Evolutionary conservation across 2,113 vertebrate genomes (phyloP).

Genomic region (Eubucco bourcierii): DNA sequence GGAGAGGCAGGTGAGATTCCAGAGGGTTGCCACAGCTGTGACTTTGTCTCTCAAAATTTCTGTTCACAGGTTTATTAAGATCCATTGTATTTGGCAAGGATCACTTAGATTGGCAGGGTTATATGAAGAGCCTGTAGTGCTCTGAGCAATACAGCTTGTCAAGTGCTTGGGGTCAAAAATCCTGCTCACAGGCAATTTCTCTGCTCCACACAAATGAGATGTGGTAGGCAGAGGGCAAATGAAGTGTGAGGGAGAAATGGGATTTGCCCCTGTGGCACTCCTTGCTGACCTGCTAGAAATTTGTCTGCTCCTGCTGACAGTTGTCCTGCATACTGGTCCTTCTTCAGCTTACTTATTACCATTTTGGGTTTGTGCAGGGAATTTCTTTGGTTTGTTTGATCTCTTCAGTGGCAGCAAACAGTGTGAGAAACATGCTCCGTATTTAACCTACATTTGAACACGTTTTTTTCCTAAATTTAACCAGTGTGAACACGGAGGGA

Average conservation of each 20-base stretch:
- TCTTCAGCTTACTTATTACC: neutral
- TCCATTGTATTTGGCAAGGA: slow-evolving; percentile 14
- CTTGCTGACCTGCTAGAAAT: slow-evolving; percentile 1
- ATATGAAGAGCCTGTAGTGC: neutral
- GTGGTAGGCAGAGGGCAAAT: neutral
- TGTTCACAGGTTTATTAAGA: slow-evolving; percentile 24
- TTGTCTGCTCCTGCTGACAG: neutral
- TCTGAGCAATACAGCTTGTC: neutral
- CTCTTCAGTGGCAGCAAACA: neutral
- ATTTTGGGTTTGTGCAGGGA: neutral
- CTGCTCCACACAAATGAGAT: neutral
- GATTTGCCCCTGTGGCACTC: neutral
- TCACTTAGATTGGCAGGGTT: neutral
- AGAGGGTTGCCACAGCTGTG: neutral
- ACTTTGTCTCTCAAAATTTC: slow-evolving; percentile 17
- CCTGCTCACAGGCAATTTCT: neutral
- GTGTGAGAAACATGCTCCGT: neutral
- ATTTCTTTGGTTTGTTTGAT: slow-evolving; percentile 22
- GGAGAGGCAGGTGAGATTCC: slow-evolving; percentile 27
- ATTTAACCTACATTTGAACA: slow-evolving; percentile 45
- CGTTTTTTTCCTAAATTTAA: slow-evolving; percentile 58
- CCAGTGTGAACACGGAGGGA: slow-evolving; percentile 7
- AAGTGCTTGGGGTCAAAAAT: neutral
- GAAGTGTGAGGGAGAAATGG: neutral
- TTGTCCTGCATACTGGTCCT: neutral